Evolutionary conservation across 2,113 vertebrate genomes (phyloP).

Genomic region (Pseudorectes ferrugineus): DNA sequence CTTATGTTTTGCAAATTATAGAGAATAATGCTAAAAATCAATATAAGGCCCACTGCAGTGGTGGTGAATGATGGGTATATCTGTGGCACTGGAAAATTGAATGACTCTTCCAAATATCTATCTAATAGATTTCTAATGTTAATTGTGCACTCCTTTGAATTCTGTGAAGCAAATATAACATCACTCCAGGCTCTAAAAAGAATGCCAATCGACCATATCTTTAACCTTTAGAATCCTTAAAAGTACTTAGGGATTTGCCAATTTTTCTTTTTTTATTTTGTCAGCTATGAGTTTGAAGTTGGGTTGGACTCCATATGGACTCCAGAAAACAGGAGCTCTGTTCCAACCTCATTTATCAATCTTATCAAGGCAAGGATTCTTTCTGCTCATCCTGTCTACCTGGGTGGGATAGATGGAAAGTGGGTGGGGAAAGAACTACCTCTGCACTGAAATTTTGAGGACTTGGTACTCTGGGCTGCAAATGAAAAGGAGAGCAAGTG

Average conservation of each 20-base stretch:
- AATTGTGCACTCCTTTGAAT: background rate
- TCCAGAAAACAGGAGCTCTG: slow-evolving; percentile 35
- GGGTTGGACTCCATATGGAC: slow-evolving; percentile 54
- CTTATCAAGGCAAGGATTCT: slow-evolving; percentile 53
- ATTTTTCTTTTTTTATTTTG: background rate
- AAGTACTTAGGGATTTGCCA: slow-evolving; percentile 23
- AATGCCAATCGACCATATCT: slow-evolving; percentile 12
- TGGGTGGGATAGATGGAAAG: slow-evolving; percentile 57
- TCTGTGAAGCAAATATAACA: background rate
- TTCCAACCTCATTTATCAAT: slow-evolving; percentile 59
- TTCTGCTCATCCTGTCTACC: slow-evolving; percentile 57
- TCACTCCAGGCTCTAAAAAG: slow-evolving; percentile 23
- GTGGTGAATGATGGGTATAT: background rate
- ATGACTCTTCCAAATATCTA: background rate
- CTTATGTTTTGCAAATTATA: background rate
- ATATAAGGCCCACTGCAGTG: background rate
- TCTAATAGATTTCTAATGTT: background rate
- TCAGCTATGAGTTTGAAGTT: slow-evolving; percentile 32
- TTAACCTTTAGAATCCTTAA: slow-evolving; percentile 38
- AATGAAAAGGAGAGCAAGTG: background rate
- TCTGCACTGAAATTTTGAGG: background rate
- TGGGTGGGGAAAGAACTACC: slow-evolving; percentile 32
- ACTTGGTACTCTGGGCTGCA: background rate
- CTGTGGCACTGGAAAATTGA: background rate
- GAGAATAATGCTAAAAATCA: background rate